These are phyloP conservation scores for Plemyria rubiginata DNA, from an alignment of 2,888 invertebrate species.

Conservation along the genomic window DNA sequence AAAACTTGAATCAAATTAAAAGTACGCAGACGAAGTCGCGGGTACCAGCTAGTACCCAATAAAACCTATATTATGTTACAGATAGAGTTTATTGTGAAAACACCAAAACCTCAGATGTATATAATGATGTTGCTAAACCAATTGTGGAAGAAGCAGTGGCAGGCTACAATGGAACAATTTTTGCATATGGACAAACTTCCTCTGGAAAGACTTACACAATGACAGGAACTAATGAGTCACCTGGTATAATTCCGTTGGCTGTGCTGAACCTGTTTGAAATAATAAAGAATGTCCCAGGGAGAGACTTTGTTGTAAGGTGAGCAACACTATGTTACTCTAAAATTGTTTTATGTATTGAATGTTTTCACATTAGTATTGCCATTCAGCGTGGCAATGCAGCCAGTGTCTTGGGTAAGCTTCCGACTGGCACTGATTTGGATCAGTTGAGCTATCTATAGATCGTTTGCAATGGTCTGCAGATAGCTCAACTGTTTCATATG, in stretches of 20 bases:
- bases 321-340: not conserved
- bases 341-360: not conserved
- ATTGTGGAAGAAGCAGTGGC: constrained; percentile 89
- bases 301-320: constrained; percentile 90
- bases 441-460: no score
- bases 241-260: constrained; percentile 91
- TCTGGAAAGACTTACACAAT: constrained; percentile 95
- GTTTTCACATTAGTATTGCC: no score
- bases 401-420: no score
- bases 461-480: no score
- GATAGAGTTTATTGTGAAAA: constrained; percentile 89
- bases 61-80: constrained; percentile 59
- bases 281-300: constrained; percentile 85
- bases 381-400: no score
- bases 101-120: constrained; percentile 86
- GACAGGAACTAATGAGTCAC: constrained; percentile 88
- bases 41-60: no score
- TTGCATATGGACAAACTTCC: constrained; percentile 96
- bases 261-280: constrained; percentile 88
- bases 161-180: constrained; percentile 94
- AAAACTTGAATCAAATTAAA: no score
- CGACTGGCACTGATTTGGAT: no score
- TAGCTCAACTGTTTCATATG: no score
- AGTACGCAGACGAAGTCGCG: no score
- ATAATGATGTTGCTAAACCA: constrained; percentile 87